Evolutionary conservation across 2,888 invertebrate species (phyloP).

Genomic region (Vanessa cardui): DNA sequence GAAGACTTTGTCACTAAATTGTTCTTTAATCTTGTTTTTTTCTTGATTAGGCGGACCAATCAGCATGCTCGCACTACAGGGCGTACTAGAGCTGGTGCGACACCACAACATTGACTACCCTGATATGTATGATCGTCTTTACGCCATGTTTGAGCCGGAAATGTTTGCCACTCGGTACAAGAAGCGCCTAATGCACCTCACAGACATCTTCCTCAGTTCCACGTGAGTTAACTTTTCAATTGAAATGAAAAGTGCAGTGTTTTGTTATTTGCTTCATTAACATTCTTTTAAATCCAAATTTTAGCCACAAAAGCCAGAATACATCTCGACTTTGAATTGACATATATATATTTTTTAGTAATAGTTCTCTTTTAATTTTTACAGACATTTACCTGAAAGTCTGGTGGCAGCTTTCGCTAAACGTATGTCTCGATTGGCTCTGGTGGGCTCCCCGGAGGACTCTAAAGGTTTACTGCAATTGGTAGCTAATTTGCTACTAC

Average conservation of each 20-base stretch:
- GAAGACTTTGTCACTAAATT: not conserved
- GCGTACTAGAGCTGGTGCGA: constrained; percentile 94
- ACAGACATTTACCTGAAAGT: constrained; percentile 93
- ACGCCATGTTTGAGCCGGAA: constrained; percentile 95
- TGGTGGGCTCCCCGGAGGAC: constrained; percentile 92
- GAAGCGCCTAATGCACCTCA: constrained; percentile 92
- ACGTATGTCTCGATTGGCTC: constrained; percentile 90
- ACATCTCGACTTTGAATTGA: too few relatives aligned
- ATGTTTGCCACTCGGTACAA: constrained; percentile 96
- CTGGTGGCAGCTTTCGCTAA: constrained; percentile 97
- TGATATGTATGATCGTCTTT: constrained; percentile 96
- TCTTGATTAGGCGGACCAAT: constrained; percentile 89
- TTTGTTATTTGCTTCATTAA: too few relatives aligned
- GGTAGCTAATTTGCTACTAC: constrained; percentile 91
- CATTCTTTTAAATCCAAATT: too few relatives aligned
- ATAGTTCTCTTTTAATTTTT: constrained; percentile 38
- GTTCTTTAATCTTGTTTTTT: not conserved
- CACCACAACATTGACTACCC: constrained; percentile 97
- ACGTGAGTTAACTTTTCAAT: constrained; percentile 77
- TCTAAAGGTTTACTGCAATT: constrained; percentile 90
- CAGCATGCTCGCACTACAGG: constrained; percentile 94
- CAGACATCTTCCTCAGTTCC: constrained; percentile 95
- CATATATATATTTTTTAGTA: too few relatives aligned
- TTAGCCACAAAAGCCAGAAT: too few relatives aligned
- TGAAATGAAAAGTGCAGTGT: too few relatives aligned